Percentiles rank a stretch among this genome's conserved stretches.
phyloP scores from a whole-genome alignment of 2,113 vertebrate species.

The Paratilapia polleni region DNA sequence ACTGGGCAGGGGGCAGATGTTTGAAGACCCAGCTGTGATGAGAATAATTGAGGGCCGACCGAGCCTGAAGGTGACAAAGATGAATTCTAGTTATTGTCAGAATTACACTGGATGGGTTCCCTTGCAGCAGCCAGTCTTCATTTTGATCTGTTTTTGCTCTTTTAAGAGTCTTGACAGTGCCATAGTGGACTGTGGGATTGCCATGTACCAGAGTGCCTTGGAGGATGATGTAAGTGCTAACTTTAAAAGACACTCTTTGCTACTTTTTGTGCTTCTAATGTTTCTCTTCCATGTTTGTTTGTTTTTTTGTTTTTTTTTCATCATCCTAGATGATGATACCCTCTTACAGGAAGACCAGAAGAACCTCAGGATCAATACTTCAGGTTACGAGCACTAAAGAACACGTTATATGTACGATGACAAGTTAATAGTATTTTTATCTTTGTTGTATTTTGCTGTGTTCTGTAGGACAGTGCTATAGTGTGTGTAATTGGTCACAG shows the following conservation, averaged over 20 bases:
- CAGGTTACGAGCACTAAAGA: conserved; percentile 66
- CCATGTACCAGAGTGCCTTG: conserved; percentile 67
- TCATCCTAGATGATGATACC: conserved; percentile 61
- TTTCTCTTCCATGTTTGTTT: not conserved
- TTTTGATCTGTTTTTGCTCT: not conserved
- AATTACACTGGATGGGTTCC: not conserved
- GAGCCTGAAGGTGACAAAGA: conserved; percentile 80
- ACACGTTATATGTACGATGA: too few species aligned
- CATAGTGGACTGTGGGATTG: conserved; percentile 82
- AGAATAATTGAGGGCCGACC: conserved; percentile 82
- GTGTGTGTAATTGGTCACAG: conserved; percentile 81
- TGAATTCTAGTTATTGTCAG: not conserved
- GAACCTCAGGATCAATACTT: conserved; percentile 68
- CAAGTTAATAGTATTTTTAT: not conserved
- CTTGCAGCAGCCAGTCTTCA: not conserved
- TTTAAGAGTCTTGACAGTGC: conserved; percentile 85
- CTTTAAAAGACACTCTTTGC: not conserved
- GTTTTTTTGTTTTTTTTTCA: not conserved
- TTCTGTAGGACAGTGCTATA: conserved; percentile 84
- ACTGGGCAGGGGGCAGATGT: conserved; percentile 65
- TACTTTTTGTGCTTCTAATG: not conserved
- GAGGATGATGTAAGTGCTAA: conserved; percentile 65
- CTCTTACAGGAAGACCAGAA: conserved; percentile 61
- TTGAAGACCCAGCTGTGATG: conserved; percentile 89
- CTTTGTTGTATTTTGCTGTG: not conserved